phyloP scores from a whole-genome alignment of 2,888 invertebrate genomes.

The Hipparchia sbordonii region DNA sequence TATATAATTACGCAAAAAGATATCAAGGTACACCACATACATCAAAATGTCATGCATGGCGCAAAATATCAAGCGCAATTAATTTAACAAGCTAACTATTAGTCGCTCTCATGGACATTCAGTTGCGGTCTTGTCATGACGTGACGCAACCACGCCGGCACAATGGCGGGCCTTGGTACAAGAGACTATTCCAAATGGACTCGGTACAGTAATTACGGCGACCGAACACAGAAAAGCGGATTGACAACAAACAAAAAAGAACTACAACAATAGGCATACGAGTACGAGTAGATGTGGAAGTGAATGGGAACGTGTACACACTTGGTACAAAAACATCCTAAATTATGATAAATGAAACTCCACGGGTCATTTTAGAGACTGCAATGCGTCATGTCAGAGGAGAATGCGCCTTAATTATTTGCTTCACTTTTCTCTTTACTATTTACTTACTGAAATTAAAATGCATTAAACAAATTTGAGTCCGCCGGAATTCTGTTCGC shows the following conservation, averaged over 20 bases:
- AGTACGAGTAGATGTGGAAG: slow-evolving; percentile 38
- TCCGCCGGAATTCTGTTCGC: slow-evolving; percentile 27
- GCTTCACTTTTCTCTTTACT: slow-evolving; percentile 33
- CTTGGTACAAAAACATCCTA: slow-evolving; percentile 43
- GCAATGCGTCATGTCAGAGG: slow-evolving; percentile 35
- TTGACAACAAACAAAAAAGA: slow-evolving; percentile 53
- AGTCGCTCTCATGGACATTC: slow-evolving; percentile 54
- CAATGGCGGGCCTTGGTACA: slow-evolving; percentile 63
- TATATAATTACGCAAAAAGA: neutral
- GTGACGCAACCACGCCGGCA: slow-evolving; percentile 61
- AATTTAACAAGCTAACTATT: slow-evolving; percentile 61
- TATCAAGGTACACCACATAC: slow-evolving; percentile 28
- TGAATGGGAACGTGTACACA: slow-evolving; percentile 37
- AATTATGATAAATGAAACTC: slow-evolving; percentile 45
- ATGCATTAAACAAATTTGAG: slow-evolving; percentile 38
- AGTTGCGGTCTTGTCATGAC: slow-evolving; percentile 50
- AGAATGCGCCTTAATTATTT: slow-evolving; percentile 37
- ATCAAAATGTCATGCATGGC: slow-evolving; percentile 33
- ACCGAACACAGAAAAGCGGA: slow-evolving; percentile 46
- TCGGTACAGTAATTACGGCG: slow-evolving; percentile 57
- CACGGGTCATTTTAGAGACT: slow-evolving; percentile 35
- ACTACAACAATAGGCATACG: slow-evolving; percentile 55
- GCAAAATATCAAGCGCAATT: slow-evolving; percentile 39
- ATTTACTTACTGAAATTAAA: slow-evolving; percentile 39
- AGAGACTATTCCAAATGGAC: slow-evolving; percentile 55